These are phyloP conservation scores for Balearica regulorum DNA, from an alignment of 2,797 vertebrate genomes.

Conservation along the genomic window DNA sequence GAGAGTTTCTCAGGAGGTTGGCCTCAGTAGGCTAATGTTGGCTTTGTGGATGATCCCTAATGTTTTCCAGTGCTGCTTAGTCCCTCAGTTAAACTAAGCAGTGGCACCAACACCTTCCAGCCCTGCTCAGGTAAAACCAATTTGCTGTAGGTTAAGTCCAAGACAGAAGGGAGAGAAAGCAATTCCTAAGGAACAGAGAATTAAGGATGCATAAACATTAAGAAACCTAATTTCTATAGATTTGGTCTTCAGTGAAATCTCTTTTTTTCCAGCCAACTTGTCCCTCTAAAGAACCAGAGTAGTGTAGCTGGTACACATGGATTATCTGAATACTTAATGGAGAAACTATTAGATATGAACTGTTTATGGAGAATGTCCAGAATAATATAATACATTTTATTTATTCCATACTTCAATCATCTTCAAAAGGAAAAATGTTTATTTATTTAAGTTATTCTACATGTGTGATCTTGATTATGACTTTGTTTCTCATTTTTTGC, in stretches of 20 bases:
- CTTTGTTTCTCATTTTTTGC: neutral
- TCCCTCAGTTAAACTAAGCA: neutral
- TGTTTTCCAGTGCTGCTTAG: neutral
- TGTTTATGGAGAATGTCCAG: neutral
- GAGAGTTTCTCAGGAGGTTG: neutral
- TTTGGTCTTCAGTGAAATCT: constrained; percentile 12
- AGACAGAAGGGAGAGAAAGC: neutral
- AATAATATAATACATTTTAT: neutral
- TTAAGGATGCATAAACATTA: neutral
- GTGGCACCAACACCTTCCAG: neutral
- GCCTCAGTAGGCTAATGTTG: neutral
- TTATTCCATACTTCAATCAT: neutral
- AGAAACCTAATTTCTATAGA: neutral
- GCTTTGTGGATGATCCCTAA: neutral
- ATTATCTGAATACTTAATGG: neutral
- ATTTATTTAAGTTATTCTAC: neutral
- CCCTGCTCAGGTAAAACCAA: neutral
- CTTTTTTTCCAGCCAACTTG: neutral
- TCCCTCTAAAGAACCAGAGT: neutral
- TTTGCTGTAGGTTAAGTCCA: neutral
- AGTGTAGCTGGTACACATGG: neutral
- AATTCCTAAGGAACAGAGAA: neutral
- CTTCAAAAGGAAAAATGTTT: neutral
- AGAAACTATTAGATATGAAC: neutral
- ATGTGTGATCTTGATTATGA: neutral